These are phyloP conservation scores for Leucophenga varia DNA, from an alignment of 1,140 invertebrate genomes.

Conservation along the genomic window DNA sequence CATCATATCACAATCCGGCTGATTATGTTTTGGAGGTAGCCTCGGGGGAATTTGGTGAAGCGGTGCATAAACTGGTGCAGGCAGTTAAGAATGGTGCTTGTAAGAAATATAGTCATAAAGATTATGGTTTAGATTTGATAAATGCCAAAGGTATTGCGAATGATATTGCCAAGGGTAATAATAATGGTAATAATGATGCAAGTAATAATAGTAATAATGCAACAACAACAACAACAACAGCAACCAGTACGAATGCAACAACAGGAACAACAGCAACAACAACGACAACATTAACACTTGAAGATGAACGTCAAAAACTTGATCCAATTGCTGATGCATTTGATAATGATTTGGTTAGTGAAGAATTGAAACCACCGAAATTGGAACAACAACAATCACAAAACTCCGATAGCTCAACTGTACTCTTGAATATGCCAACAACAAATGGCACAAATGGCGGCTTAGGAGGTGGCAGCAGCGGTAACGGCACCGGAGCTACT, in stretches of 20 bases:
- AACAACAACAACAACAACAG: slow-evolving; percentile 6
- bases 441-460: not conserved
- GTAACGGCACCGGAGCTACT: no score
- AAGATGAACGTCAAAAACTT: slow-evolving; percentile 35
- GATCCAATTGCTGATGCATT: slow-evolving; percentile 18
- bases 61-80: slow-evolving; percentile 78
- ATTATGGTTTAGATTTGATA: slow-evolving; percentile 32
- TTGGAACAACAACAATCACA: slow-evolving; percentile 42
- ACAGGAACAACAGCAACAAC: slow-evolving; percentile 10
- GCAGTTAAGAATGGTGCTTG: slow-evolving; percentile 81
- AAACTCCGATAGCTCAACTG: slow-evolving; percentile 48
- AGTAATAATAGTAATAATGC: slow-evolving; percentile 14
- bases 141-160: slow-evolving; percentile 56
- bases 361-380: slow-evolving; percentile 32
- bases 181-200: slow-evolving; percentile 17
- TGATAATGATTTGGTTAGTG: slow-evolving; percentile 44
- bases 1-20: slow-evolving; percentile 93
- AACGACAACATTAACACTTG: slow-evolving; percentile 29
- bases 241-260: not conserved
- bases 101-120: slow-evolving; percentile 61
- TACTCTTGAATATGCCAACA: slow-evolving; percentile 53
- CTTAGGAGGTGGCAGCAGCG: no score
- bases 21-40: slow-evolving; percentile 96
- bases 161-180: slow-evolving; percentile 58
- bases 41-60: slow-evolving; percentile 89